Base-by-base conservation (phyloP, 2,888 invertebrate species). In the Boloria euphrosyne region DNA sequence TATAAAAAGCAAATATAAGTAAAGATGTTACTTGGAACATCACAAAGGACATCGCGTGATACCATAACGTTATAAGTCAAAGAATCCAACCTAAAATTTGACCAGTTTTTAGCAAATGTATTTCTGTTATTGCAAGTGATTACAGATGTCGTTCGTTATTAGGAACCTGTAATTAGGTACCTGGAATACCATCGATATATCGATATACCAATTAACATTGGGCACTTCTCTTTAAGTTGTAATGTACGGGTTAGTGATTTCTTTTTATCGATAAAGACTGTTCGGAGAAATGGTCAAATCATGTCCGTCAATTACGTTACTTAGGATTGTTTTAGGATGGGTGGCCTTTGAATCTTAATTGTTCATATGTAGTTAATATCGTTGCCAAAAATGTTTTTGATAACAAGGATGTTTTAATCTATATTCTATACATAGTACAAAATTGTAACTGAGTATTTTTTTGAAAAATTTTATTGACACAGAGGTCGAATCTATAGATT, bases 131-230 rank as follows among this genome's bases (percentile, higher is more conserved):
- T 69, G 63, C 66, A 44, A 55, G 47, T 69, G 69, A 69, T 69
- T 69, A 62, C 69, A 69, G 46, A 57, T 69, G 66, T 66, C 68
- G 57, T 66, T 66, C 66, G 66, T 63, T 66, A 66, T 69, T 69
- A 69, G 69, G 69, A 38, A 66, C 66, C 38, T 57, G 69, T 69
- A 69, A 69, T 69, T 69, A 66, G 60, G 66, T 69, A 69, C 69
- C 51, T 51, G 66, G 69, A 69, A 69, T 60, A 63, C 62, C 49
- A 52, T 66, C 66, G 69, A 63, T 63, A 55, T 69, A 69, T 63
- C 54, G 66, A 66, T 66, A 60, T 50, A 57, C 63, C 62, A 64
- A 64, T 64, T 64, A 64, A 64, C 64, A 64, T 58, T 64, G 64
- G 47, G 46, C 64, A 64, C 64, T 64, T 64, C 46, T 31, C 59